Percentiles rank a stretch among this genome's conserved stretches.
These are phyloP conservation scores for Aplocera efformata DNA, from an alignment of 2,888 invertebrate genomes.

Conservation along the genomic window DNA sequence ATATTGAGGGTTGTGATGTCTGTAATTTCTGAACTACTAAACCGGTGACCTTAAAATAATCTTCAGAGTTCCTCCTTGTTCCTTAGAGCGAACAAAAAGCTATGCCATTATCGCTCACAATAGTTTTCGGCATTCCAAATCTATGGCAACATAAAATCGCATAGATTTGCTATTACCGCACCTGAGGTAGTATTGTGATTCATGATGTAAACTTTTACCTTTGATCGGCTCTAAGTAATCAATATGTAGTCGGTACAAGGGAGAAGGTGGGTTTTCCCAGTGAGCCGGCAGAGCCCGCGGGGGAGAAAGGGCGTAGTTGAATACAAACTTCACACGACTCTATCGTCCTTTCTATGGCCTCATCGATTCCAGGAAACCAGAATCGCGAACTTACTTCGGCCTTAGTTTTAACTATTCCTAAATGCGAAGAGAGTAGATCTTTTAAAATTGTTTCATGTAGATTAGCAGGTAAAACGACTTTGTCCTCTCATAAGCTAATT, in stretches of 20 bases:
- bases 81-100: constrained; percentile 16
- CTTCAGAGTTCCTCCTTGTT: no score
- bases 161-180: constrained; percentile 4
- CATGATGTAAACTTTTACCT: constrained; percentile 20
- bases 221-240: constrained; percentile 23
- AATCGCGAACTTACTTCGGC: constrained; percentile 29
- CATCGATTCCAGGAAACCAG: constrained; percentile 31
- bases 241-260: constrained; percentile 19
- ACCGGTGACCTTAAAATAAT: no score
- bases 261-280: constrained; percentile 14
- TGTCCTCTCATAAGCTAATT: no score
- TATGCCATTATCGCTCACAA: constrained; percentile 29
- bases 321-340: constrained; percentile 16
- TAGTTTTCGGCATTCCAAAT: constrained; percentile 13
- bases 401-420: constrained; percentile 33
- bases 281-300: constrained; percentile 6
- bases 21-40: no score
- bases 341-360: constrained; percentile 17
- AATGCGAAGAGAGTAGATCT: constrained; percentile 27
- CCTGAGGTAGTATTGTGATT: not conserved
- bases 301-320: constrained; percentile 13
- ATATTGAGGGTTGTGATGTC: no score
- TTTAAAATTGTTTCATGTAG: constrained; percentile 3
- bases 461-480: no score
- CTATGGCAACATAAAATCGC: constrained; percentile 4